Evolutionary conservation across 2,797 vertebrate species (phyloP).

Genomic region (Danio choprae): DNA sequence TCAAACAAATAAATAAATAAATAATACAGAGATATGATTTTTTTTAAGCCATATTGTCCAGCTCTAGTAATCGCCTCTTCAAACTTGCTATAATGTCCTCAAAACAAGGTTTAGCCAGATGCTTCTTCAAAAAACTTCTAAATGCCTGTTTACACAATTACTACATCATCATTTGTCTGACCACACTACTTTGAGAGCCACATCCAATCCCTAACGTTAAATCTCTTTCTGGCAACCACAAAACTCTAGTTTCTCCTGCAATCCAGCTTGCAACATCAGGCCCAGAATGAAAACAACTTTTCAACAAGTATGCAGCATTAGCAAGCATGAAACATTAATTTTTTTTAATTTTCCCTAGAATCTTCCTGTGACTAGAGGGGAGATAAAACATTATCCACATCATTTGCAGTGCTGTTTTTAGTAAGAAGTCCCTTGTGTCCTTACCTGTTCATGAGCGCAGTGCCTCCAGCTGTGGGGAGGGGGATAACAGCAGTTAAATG

Average conservation of each 20-base stretch:
- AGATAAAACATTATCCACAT: neutral
- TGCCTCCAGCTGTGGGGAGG: slow-evolving; percentile 18
- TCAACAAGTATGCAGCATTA: neutral
- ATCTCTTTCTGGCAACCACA: slow-evolving; percentile 7
- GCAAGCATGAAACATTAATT: neutral
- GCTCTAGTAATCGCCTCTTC: too few relatives aligned
- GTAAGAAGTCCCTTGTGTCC: neutral
- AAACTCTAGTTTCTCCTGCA: slow-evolving; percentile 2
- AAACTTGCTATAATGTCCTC: neutral
- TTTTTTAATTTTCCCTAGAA: neutral
- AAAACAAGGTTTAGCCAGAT: neutral
- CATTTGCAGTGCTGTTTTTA: neutral
- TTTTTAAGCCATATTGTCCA: too few relatives aligned
- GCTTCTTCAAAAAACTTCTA: neutral
- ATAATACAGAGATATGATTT: too few relatives aligned
- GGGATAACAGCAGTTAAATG: neutral
- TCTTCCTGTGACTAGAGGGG: neutral
- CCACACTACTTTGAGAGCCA: neutral
- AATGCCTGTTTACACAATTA: neutral
- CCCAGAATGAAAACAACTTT: slow-evolving; percentile 14
- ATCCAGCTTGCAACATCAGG: slow-evolving; percentile 22
- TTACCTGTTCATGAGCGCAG: slow-evolving; percentile 3
- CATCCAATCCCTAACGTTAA: neutral
- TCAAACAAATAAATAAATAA: too few relatives aligned
- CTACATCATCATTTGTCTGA: neutral